A percentile compares a stretch with the other conserved stretches of the same genome.
phyloP scores from a whole-genome alignment of 2,797 vertebrate genomes.

The Ctenopoma multispine region DNA sequence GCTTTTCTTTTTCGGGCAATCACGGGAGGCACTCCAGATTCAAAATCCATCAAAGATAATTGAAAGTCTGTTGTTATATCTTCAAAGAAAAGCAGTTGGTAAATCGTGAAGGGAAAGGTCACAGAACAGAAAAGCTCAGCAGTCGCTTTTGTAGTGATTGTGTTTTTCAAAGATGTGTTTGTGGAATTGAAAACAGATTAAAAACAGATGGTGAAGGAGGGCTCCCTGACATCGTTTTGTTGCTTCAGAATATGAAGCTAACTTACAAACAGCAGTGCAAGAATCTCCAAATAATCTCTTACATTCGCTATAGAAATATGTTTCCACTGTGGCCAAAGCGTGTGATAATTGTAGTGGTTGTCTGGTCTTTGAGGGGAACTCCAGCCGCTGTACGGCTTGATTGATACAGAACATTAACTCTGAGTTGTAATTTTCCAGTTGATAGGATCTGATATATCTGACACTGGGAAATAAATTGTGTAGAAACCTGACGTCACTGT shows the following conservation, averaged over 20 bases:
- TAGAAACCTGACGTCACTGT: not conserved
- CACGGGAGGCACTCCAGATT: no score
- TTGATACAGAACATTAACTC: slow-evolving; percentile 19
- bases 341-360: not conserved
- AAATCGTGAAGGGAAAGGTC: not conserved
- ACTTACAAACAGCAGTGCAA: not conserved
- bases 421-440: slow-evolving; percentile 18
- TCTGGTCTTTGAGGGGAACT: not conserved
- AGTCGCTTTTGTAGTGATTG: not conserved
- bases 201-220: slow-evolving; percentile 15
- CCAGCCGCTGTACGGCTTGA: not conserved
- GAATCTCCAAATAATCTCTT: not conserved
- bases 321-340: not conserved
- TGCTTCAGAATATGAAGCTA: not conserved
- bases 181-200: slow-evolving; percentile 12
- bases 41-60: no score
- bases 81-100: not conserved
- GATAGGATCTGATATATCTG: not conserved
- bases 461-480: not conserved
- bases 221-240: not conserved
- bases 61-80: not conserved
- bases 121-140: slow-evolving; percentile 8
- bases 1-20: not conserved
- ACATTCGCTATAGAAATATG: not conserved
- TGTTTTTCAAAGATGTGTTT: not conserved